Evolutionary conservation across 2,888 invertebrate genomes (phyloP).

Genomic region (Abrostola tripartita): DNA sequence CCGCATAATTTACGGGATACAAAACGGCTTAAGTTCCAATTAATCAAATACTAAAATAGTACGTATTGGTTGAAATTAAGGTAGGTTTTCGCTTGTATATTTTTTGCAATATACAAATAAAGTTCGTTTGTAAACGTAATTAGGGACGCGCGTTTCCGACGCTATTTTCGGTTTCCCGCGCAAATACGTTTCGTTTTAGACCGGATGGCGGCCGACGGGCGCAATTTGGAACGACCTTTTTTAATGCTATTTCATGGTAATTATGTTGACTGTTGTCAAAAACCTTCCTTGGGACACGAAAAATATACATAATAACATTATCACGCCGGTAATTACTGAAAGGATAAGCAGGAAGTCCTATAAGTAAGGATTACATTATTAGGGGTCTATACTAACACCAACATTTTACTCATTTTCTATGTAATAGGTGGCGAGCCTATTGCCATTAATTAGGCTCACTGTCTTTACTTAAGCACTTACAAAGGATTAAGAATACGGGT

Average conservation of each 20-base stretch:
- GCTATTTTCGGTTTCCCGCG: conserved; percentile 82
- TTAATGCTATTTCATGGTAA: conserved; percentile 45
- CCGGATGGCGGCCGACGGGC: conserved; percentile 59
- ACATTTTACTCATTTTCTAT: too few species aligned
- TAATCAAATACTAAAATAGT: conserved; percentile 24
- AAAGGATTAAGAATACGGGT: too few species aligned
- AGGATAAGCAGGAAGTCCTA: too few species aligned
- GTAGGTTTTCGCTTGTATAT: conserved; percentile 29
- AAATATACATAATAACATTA: neutral
- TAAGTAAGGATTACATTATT: too few species aligned
- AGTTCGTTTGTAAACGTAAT: conserved; percentile 65
- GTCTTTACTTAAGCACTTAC: too few species aligned
- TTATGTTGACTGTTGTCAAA: conserved; percentile 31
- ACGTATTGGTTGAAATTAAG: neutral
- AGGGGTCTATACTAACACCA: too few species aligned
- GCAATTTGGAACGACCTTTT: conserved; percentile 58
- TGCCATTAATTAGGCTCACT: too few species aligned
- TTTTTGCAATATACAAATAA: conserved; percentile 45
- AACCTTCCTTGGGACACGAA: conserved; percentile 23
- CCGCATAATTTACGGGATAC: conserved; percentile 62
- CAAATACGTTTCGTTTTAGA: conserved; percentile 74
- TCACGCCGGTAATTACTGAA: too few species aligned
- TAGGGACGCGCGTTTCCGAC: conserved; percentile 79
- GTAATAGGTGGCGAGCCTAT: too few species aligned
- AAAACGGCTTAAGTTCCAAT: conserved; percentile 54